Base-by-base conservation (phyloP, 2,113 vertebrate genomes). In the Etheostoma cragini region DNA sequence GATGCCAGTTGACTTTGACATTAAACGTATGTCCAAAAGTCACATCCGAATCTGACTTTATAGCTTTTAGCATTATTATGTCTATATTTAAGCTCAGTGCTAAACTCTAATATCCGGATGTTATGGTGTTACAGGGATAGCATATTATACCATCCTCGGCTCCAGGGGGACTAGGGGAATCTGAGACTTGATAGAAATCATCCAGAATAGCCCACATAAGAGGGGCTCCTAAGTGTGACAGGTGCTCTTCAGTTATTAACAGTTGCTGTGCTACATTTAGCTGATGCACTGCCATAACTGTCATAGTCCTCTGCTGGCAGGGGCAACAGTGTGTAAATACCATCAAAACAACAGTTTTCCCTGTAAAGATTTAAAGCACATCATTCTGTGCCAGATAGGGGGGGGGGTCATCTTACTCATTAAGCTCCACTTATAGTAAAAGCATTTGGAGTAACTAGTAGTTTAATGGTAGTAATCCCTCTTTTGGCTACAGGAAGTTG, bases 121-220 rank as follows among this genome's bases (percentile, higher is more conserved):
- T 92, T 90, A 83, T 17, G 22, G 22, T 58, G 67, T 80, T 15
- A 17, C 53, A 35, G n/a, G 16, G 45, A n/a, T 45, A 75, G 76
- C 79, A 83, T 82, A 87, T 78, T 88, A 91, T 93, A 92, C 62
- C 85, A 85, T 76, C 74, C 21, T 24, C 1, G 91, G 84, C 93
- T 90, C 90, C 92, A 82, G 54, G 12, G 70, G 80, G 91, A 82
- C 87, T 69, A 76, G 60, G 86, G 76, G 92, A 95, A 93, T 91
- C 78, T 64, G 88, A 93, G 89, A 90, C 92, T 85, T 89, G 91
- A 88, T 91, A 63, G 87, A 94, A 93, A 92, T 92, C 83, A 81
- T 94, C 93, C 85, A 94, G 91, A 94, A 95, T 94, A 94, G 92
- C 84, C 70, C 78, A 72, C 47, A 72, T 54, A 80, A 86, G 85